These are phyloP conservation scores for Perognathus longimembris DNA, from an alignment of 2,113 vertebrate species.

Conservation along the genomic window DNA sequence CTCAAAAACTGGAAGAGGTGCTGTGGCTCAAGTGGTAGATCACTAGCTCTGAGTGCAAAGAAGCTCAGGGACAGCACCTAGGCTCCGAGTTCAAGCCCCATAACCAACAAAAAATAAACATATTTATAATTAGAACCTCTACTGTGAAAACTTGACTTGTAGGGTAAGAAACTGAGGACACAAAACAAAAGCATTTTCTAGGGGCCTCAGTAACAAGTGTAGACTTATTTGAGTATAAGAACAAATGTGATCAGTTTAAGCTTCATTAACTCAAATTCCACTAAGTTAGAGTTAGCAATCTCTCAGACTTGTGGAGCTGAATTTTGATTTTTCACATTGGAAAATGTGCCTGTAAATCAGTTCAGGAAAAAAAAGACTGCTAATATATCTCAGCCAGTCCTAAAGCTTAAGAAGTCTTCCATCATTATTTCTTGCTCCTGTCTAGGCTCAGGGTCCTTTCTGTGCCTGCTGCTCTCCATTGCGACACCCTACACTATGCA, in stretches of 20 bases:
- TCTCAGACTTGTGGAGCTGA: slow-evolving; percentile 35
- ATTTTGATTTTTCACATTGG: slow-evolving; percentile 47
- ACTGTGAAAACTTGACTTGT: slow-evolving; percentile 17
- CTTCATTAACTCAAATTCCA: slow-evolving; percentile 57
- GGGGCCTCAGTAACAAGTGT: not conserved
- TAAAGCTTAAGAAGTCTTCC: not conserved
- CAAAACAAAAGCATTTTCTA: slow-evolving; percentile 18
- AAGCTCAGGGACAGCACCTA: too few species aligned
- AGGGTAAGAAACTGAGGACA: not conserved
- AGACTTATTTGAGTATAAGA: slow-evolving; percentile 21
- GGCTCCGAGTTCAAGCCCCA: too few species aligned
- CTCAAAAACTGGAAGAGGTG: too few species aligned
- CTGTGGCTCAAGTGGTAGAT: too few species aligned
- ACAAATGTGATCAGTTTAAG: slow-evolving; percentile 53
- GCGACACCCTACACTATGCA: not conserved
- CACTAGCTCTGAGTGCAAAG: too few species aligned
- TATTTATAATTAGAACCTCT: slow-evolving; percentile 16
- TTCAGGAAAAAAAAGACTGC: not conserved
- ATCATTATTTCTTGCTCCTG: not conserved
- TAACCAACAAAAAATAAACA: too few species aligned
- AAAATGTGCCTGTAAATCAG: slow-evolving; percentile 49
- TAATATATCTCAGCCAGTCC: not conserved
- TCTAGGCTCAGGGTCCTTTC: not conserved
- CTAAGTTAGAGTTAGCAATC: slow-evolving; percentile 65
- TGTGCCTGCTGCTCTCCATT: not conserved